These are phyloP conservation scores for Condylostylus longicornis DNA, from an alignment of 1,140 invertebrate species.

Conservation along the genomic window DNA sequence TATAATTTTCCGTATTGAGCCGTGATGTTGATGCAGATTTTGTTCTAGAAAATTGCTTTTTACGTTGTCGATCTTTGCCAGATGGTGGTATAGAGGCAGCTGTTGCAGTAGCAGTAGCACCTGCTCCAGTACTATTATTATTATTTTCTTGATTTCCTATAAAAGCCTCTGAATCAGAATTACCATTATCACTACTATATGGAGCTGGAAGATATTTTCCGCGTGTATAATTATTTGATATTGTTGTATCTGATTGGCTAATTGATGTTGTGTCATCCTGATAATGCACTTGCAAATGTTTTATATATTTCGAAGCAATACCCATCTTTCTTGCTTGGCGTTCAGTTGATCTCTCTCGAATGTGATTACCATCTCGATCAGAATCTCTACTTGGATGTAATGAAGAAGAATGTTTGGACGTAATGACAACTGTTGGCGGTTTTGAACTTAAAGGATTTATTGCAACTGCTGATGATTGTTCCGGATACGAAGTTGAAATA, in stretches of 20 bases:
- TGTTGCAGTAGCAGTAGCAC: too few species aligned
- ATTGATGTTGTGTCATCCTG: conserved; percentile 25
- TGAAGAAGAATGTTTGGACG: conserved; percentile 20
- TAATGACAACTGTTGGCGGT: conserved; percentile 17
- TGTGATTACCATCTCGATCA: not conserved
- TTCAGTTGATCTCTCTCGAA: conserved; percentile 8
- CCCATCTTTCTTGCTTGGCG: conserved; percentile 10
- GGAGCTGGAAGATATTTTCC: conserved; percentile 15
- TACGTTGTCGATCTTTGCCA: conserved; percentile 34
- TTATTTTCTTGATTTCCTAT: conserved; percentile 19
- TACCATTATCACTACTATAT: conserved; percentile 23
- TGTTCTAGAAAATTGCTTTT: conserved; percentile 45
- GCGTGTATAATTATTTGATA: conserved; percentile 25
- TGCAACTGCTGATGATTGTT: not conserved
- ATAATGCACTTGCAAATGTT: conserved; percentile 20
- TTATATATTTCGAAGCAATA: conserved; percentile 23
- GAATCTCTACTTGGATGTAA: not conserved
- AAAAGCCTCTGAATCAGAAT: conserved; percentile 21
- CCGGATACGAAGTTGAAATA: conserved; percentile 18
- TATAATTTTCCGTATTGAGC: conserved; percentile 34
- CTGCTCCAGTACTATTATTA: conserved; percentile 15
- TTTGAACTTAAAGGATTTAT: conserved; percentile 6
- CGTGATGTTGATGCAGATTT: conserved; percentile 47
- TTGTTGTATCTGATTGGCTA: conserved; percentile 28
- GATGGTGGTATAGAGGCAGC: conserved; percentile 12